Conservation (phyloP, 2,113 vertebrate species). For the Quiscalus mexicanus region DNA sequence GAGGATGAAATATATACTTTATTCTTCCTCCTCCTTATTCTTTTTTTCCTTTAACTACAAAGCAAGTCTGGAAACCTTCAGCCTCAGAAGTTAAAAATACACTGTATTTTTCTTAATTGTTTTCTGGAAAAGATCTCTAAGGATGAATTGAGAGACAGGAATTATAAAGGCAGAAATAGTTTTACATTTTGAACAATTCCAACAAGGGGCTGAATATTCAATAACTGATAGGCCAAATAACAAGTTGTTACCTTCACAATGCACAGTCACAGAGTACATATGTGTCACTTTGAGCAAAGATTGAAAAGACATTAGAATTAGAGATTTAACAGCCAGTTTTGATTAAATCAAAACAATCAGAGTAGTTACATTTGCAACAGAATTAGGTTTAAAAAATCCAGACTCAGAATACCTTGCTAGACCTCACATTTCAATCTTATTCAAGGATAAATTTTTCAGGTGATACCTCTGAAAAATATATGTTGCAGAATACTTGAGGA, state of each 20-base stretch:
- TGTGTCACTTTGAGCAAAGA: conserved; percentile 67
- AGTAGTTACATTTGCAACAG: conserved; percentile 49
- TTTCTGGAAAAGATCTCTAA: conserved; percentile 59
- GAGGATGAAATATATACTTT: conserved; percentile 22
- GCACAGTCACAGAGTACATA: conserved; percentile 52
- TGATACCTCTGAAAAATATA: conserved; percentile 25
- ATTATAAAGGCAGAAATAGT: conserved; percentile 56
- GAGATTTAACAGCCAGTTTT: conserved; percentile 62
- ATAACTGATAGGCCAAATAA: conserved; percentile 69
- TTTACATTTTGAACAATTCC: conserved; percentile 72
- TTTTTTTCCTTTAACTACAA: conserved; percentile 30
- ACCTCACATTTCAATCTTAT: conserved; percentile 25
- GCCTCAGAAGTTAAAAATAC: conserved; percentile 45
- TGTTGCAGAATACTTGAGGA: background rate
- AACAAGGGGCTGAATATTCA: conserved; percentile 63
- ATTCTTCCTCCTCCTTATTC: conserved; percentile 15
- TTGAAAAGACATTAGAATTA: conserved; percentile 69
- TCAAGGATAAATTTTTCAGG: conserved; percentile 5
- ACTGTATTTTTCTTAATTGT: conserved; percentile 60
- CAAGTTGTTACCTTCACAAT: conserved; percentile 70
- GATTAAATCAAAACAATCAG: conserved; percentile 67
- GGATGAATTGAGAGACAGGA: conserved; percentile 63
- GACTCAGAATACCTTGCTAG: conserved; percentile 11
- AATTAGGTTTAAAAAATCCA: conserved; percentile 29
- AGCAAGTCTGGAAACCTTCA: conserved; percentile 43